Conservation (phyloP, 2,888 invertebrate species). For the Drosophila dives region DNA sequence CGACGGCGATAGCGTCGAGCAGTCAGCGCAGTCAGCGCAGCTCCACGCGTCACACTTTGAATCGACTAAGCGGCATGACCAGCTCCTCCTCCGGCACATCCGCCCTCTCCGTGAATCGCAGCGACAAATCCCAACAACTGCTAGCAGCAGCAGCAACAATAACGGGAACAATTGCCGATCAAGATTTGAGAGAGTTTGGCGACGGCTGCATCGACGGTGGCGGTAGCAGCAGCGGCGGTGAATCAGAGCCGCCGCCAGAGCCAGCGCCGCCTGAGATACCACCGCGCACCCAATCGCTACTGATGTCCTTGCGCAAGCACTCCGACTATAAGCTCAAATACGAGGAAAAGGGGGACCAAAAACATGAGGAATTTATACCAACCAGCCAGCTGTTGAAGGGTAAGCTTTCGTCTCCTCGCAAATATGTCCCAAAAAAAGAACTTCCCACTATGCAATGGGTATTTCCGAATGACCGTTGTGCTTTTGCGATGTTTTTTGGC, state of each 20-base stretch:
- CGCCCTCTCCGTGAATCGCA: constrained; percentile 66
- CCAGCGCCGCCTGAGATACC: constrained; percentile 95
- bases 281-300: constrained; percentile 92
- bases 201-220: constrained; percentile 55
- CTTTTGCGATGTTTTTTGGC: constrained; percentile 5
- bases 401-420: constrained; percentile 34
- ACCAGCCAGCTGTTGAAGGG: constrained; percentile 82
- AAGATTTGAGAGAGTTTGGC: constrained; percentile 66
- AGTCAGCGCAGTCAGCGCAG: constrained; percentile 82
- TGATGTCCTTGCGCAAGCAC: constrained; percentile 85
- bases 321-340: constrained; percentile 85
- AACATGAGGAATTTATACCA: constrained; percentile 85
- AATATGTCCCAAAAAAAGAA: constrained; percentile 4
- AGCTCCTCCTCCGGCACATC: constrained; percentile 87
- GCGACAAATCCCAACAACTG: constrained; percentile 40
- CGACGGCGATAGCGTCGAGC: constrained; percentile 76
- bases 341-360: constrained; percentile 84
- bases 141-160: constrained; percentile 52
- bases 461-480: neutral
- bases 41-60: constrained; percentile 72
- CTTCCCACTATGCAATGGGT: neutral
- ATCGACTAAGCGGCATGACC: constrained; percentile 86
- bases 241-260: constrained; percentile 91
- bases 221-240: constrained; percentile 65
- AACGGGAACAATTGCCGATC: constrained; percentile 56